Conservation (phyloP, 2,888 invertebrate species). For the Erebia epiphron region DNA sequence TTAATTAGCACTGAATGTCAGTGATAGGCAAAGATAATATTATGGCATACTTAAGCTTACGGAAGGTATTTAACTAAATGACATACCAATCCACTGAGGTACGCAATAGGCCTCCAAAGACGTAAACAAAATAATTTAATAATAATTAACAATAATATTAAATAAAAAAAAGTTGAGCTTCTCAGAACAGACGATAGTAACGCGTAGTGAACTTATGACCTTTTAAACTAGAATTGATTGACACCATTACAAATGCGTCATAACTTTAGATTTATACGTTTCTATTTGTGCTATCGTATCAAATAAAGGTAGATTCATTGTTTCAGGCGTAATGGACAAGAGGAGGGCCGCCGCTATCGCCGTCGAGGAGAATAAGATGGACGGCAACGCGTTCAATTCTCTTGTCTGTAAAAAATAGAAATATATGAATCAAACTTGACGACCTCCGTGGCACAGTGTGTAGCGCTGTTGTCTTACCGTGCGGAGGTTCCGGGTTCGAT, state of each 20-base stretch:
- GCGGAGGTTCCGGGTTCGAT: too few species aligned
- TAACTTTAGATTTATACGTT: conserved; percentile 49
- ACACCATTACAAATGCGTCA: conserved; percentile 45
- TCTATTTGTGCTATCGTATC: conserved; percentile 69
- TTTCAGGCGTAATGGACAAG: conserved; percentile 65
- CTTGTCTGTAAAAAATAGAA: conserved; percentile 52
- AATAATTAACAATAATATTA: not conserved
- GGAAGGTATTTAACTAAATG: not conserved
- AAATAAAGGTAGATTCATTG: conserved; percentile 63
- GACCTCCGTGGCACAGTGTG: too few species aligned
- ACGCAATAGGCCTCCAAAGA: not conserved
- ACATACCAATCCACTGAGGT: not conserved
- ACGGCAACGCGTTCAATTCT: conserved; percentile 55
- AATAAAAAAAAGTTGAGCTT: conserved; percentile 2
- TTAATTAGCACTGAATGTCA: too few species aligned
- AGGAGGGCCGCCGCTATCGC: conserved; percentile 57
- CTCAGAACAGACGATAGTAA: not conserved
- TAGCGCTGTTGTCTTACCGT: too few species aligned
- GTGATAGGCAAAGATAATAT: too few species aligned
- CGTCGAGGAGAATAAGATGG: conserved; percentile 60
- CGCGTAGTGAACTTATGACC: conserved; percentile 5
- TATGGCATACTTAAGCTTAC: too few species aligned
- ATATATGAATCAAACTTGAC: too few species aligned
- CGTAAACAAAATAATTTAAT: conserved; percentile 2
- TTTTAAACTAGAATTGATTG: conserved; percentile 9